These are phyloP conservation scores for Pithys albifrons DNA, from an alignment of 2,113 vertebrate species.

Conservation along the genomic window DNA sequence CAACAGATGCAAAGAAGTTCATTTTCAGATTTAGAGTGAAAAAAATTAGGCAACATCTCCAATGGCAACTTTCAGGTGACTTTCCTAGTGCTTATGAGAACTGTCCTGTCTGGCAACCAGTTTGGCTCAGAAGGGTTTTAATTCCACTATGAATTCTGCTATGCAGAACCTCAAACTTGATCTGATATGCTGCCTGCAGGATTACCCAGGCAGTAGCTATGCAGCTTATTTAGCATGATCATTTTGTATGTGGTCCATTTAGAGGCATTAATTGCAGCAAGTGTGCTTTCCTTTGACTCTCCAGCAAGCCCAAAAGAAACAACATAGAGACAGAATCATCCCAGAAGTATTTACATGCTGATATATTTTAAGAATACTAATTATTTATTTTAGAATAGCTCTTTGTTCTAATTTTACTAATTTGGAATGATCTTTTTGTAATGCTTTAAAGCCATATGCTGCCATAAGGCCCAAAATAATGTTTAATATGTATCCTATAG, in stretches of 20 bases:
- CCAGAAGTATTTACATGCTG: not conserved
- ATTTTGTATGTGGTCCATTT: not conserved
- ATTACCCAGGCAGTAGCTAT: slow-evolving; percentile 15
- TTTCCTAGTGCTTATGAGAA: not conserved
- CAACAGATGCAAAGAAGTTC: not conserved
- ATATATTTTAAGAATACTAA: slow-evolving; percentile 45
- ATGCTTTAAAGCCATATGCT: slow-evolving; percentile 18
- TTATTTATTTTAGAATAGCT: slow-evolving; percentile 42
- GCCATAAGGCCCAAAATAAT: slow-evolving; percentile 31
- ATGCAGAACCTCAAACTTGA: not conserved
- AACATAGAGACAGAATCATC: not conserved
- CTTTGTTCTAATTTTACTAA: slow-evolving; percentile 53
- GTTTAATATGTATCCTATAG: slow-evolving; percentile 39
- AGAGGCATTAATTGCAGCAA: slow-evolving; percentile 1
- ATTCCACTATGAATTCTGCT: not conserved
- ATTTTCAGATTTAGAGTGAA: not conserved
- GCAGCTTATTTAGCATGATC: not conserved
- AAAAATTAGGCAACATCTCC: not conserved
- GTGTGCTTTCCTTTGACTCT: not conserved
- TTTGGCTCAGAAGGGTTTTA: not conserved
- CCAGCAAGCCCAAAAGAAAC: slow-evolving; percentile 1
- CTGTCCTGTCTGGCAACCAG: not conserved
- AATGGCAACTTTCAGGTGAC: not conserved
- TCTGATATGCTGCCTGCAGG: not conserved
- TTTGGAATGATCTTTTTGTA: slow-evolving; percentile 30